A percentile compares a stretch with the other conserved stretches of the same genome.
phyloP scores from a whole-genome alignment of 2,888 invertebrate genomes.

The Himalopsyche kuldschensis region DNA sequence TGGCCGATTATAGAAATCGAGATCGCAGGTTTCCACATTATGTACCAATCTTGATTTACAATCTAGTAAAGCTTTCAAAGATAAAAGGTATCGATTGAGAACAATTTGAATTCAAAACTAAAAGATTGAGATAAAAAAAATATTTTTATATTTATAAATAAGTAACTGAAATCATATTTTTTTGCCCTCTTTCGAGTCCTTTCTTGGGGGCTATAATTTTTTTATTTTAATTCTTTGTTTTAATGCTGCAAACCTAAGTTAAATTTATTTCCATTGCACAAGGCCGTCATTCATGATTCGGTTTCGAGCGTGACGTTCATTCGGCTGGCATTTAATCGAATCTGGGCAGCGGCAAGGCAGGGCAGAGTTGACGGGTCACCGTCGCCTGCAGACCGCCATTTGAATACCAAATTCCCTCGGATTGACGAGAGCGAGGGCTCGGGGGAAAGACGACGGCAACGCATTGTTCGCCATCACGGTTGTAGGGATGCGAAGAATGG shows the following conservation, averaged over 20 bases:
- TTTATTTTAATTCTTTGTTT: too few relatives aligned
- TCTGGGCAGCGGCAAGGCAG: not conserved
- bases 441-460: not conserved
- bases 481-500: conserved; percentile 14
- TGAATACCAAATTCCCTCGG: conserved; percentile 15
- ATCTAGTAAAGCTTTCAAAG: too few relatives aligned
- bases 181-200: too few relatives aligned
- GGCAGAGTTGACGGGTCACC: not conserved
- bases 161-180: too few relatives aligned
- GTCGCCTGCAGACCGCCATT: conserved; percentile 4
- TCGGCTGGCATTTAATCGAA: not conserved
- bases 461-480: conserved; percentile 18
- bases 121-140: too few relatives aligned
- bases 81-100: too few relatives aligned
- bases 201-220: too few relatives aligned
- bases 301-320: not conserved
- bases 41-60: not conserved
- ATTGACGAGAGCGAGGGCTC: not conserved
- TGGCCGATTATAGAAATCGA: not conserved
- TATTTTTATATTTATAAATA: too few relatives aligned
- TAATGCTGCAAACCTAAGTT: not conserved
- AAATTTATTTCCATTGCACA: not conserved
- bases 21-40: not conserved
- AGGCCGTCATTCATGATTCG: not conserved
- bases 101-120: too few relatives aligned